Evolutionary conservation across 2,888 invertebrate genomes (phyloP), one percentile per base, ranked within the genome.

Genomic region (Myathropa florea): DNA sequence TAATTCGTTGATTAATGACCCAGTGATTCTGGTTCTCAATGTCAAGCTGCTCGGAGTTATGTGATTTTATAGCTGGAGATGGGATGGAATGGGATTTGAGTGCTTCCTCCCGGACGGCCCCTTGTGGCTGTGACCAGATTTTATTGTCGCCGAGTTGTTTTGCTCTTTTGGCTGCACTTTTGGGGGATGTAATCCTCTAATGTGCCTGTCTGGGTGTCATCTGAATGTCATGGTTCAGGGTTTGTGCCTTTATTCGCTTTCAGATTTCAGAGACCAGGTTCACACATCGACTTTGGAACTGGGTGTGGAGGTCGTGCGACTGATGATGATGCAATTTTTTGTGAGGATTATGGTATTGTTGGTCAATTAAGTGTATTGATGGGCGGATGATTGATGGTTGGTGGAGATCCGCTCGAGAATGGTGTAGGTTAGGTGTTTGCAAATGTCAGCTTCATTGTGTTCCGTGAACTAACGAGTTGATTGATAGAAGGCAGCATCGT

Each of bases 1-100:
- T 87, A 80, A 87, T 87, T 87, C 87, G 83, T 83, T 87, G 87
- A 87, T 87, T 87, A 87, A 87, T 83, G 87, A 83, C 70, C 87
- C 83, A 76, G 76, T 79, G 86, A 79, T 79, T 86, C 78, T 83
- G 86, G 86, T 86, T 86, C 83, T 86, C 86, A 86, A 86, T 86
- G 86, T 86, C 86, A 86, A 71, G 83, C 86, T 63, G 86, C 78
- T 79, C 86, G 70, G 46, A 83, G 83, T 86, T 86, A 86, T 86
- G 86, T 75, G 86, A 78, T 80, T 86, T 75, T 78, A 67, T 61
- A 65, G 39, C 70, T 53, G 53, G 30, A 30, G 67, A 67, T 61
- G 80, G 61, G 55, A n/a, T n/a, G n/a, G n/a, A 55, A 60, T 80
- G 61, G 77, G 63, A 64, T 63, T 70, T 81, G 67, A 76, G 76